Evolutionary conservation across 2,888 invertebrate genomes (phyloP).

Genomic region (Oegoconia quadripuncta): DNA sequence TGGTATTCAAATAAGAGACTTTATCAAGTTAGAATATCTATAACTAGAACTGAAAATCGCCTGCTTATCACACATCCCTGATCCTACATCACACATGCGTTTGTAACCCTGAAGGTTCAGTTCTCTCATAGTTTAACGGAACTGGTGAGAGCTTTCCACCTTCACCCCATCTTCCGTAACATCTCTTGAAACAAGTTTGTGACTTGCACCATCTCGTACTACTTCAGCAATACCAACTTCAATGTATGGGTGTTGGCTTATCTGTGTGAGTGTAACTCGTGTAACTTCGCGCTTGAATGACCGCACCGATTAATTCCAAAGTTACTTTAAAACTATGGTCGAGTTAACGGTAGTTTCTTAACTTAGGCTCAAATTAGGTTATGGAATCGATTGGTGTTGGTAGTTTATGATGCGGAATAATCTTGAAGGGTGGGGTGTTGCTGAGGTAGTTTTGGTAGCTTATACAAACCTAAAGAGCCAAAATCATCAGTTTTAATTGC

Average conservation of each 20-base stretch:
- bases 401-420: slow-evolving; percentile 4
- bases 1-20: too few relatives aligned
- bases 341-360: slow-evolving; percentile 28
- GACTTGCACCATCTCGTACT: slow-evolving; percentile 1
- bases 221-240: not conserved
- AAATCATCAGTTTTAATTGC: too few relatives aligned
- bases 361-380: slow-evolving; percentile 34
- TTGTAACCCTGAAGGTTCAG: too few relatives aligned
- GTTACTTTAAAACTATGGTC: slow-evolving; percentile 43
- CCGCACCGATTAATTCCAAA: slow-evolving; percentile 48
- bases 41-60: too few relatives aligned
- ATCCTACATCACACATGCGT: too few relatives aligned
- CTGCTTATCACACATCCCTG: too few relatives aligned
- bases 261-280: slow-evolving; percentile 20
- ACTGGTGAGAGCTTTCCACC: too few relatives aligned
- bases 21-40: too few relatives aligned
- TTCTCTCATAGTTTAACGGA: too few relatives aligned
- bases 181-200: not conserved
- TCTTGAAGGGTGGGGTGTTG: too few relatives aligned
- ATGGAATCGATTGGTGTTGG: slow-evolving; percentile 25
- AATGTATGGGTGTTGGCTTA: slow-evolving; percentile 8
- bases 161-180: not conserved
- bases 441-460: too few relatives aligned
- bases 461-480: too few relatives aligned
- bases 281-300: slow-evolving; percentile 37